A percentile compares a stretch with the other conserved stretches of the same genome.
These are phyloP conservation scores for Sclerurus mexicanus DNA, from an alignment of 2,113 vertebrate species.

Conservation along the genomic window DNA sequence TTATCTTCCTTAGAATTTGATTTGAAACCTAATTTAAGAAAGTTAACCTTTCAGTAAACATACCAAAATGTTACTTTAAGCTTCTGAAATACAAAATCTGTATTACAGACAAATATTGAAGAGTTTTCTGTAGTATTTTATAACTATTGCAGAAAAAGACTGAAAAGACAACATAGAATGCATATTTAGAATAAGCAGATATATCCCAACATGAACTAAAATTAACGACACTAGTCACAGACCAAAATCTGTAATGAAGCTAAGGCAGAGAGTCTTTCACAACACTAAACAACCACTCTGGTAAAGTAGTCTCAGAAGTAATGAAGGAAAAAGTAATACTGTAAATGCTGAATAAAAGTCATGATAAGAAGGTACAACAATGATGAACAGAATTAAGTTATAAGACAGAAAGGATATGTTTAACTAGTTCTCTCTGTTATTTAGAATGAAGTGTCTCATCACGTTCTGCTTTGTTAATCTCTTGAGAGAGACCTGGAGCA, in stretches of 20 bases:
- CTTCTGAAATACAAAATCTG: constrained; percentile 11
- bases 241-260: background rate
- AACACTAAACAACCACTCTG: background rate
- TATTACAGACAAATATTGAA: constrained; percentile 15
- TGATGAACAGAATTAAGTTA: background rate
- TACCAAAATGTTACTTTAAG: constrained; percentile 10
- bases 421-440: background rate
- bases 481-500: background rate
- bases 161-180: background rate
- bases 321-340: background rate
- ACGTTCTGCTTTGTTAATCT: background rate
- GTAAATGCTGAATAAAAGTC: background rate
- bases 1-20: constrained; percentile 26
- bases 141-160: background rate
- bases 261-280: background rate
- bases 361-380: background rate
- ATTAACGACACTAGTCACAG: background rate
- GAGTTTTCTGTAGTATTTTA: background rate
- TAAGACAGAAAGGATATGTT: background rate
- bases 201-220: background rate
- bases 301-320: background rate
- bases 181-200: background rate
- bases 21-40: constrained; percentile 39
- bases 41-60: constrained; percentile 39
- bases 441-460: background rate